A percentile compares a stretch with the other conserved stretches of the same genome.
Evolutionary conservation across 2,888 invertebrate species (phyloP).

Genomic region (Cetonia aurata): DNA sequence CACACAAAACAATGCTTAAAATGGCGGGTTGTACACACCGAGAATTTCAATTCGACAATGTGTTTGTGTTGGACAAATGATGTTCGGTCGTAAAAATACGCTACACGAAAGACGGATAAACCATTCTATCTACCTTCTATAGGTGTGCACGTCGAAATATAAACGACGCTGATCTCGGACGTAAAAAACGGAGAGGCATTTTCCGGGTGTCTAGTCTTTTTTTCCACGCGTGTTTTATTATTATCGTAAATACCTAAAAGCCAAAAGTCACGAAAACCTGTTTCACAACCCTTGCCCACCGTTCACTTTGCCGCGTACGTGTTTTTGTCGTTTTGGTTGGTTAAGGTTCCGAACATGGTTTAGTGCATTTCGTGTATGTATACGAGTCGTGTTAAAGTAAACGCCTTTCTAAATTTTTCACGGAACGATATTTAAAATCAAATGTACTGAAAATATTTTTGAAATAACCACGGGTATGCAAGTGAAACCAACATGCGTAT

Average conservation of each 20-base stretch:
- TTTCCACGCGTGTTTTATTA: conserved; percentile 47
- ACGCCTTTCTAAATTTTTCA: too few relatives aligned
- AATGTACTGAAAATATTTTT: too few relatives aligned
- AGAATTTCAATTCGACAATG: conserved; percentile 24
- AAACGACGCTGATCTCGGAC: conserved; percentile 23
- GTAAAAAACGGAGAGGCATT: conserved; percentile 39
- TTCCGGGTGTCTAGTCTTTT: conserved; percentile 49
- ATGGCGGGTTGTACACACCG: conserved; percentile 5
- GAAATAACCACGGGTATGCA: too few relatives aligned
- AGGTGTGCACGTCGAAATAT: conserved; percentile 14
- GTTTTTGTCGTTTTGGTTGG: conserved; percentile 34
- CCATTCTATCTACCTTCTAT: conserved; percentile 9
- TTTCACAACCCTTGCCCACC: conserved; percentile 50
- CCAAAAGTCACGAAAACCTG: conserved; percentile 49
- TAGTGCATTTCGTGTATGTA: conserved; percentile 12
- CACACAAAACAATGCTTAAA: conserved; percentile 10
- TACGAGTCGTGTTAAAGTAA: conserved; percentile 23
- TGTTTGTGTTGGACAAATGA: conserved; percentile 9
- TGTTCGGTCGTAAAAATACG: conserved; percentile 18
- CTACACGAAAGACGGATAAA: conserved; percentile 7
- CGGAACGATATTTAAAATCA: too few relatives aligned
- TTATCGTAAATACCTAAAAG: conserved; percentile 51
- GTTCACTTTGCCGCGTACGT: conserved; percentile 25
- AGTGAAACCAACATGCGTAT: too few relatives aligned
- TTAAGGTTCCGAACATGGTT: conserved; percentile 31